phyloP scores from a whole-genome alignment of 2,113 vertebrate genomes.

The Triplophysa dalaica region DNA sequence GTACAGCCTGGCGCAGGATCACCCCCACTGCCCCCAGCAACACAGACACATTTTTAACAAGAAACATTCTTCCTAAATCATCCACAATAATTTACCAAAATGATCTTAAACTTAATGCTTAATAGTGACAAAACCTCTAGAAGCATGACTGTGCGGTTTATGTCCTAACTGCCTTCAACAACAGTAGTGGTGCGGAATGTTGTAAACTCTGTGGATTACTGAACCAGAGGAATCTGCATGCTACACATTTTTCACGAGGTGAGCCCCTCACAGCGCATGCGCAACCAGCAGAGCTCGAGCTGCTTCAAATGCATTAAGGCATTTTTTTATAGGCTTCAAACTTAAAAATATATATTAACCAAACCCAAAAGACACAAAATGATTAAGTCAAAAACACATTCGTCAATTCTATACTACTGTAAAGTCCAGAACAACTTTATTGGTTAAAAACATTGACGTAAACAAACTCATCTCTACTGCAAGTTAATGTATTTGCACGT shows the following conservation, averaged over 20 bases:
- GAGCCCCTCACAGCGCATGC: neutral
- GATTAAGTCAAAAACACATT: too few species aligned
- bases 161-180: too few species aligned
- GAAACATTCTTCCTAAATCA: neutral
- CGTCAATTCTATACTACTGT: too few species aligned
- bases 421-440: too few species aligned
- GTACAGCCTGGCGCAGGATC: constrained; percentile 14
- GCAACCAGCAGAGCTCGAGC: neutral
- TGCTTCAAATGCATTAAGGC: neutral
- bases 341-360: neutral
- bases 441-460: neutral
- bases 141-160: neutral
- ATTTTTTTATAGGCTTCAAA: neutral
- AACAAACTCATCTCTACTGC: too few species aligned
- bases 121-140: too few species aligned
- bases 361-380: neutral
- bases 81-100: neutral
- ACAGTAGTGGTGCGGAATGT: neutral
- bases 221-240: neutral
- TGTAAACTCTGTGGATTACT: neutral
- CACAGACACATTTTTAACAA: neutral
- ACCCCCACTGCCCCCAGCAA: neutral
- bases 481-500: neutral
- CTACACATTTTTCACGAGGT: neutral
- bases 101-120: neutral